These are phyloP conservation scores for Drosophila maculinotata DNA, from an alignment of 2,888 invertebrate species.

Conservation along the genomic window DNA sequence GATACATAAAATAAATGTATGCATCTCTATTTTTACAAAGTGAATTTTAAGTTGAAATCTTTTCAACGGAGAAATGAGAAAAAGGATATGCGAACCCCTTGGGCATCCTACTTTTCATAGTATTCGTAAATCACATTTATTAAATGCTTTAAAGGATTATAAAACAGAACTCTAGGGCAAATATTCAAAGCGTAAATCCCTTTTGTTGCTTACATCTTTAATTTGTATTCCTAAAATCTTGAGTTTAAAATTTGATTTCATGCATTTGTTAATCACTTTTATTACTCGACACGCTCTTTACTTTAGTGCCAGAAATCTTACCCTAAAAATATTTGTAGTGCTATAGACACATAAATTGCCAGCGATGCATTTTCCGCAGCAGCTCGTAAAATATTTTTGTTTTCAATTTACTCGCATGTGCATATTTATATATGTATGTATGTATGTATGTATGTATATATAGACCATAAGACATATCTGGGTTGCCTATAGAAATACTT, in stretches of 20 bases:
- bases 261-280: conserved; percentile 6
- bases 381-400: conserved; percentile 67
- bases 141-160: no score
- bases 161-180: no score
- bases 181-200: no score
- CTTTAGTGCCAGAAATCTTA: conserved; percentile 28
- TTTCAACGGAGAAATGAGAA: no score
- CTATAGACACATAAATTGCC: conserved; percentile 59
- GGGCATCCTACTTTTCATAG: no score
- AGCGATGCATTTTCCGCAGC: conserved; percentile 40
- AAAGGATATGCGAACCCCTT: no score
- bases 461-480: conserved; percentile 35
- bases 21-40: background rate
- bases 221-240: conserved; percentile 10
- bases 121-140: no score
- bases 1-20: conserved; percentile 1
- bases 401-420: conserved; percentile 24
- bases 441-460: conserved; percentile 22
- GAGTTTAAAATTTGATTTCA: conserved; percentile 5
- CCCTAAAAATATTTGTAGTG: conserved; percentile 23
- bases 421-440: conserved; percentile 17
- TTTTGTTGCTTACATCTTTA: no score
- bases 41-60: conserved; percentile 5
- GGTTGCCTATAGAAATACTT: conserved; percentile 47
- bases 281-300: conserved; percentile 27